Evolutionary conservation across 2,797 vertebrate genomes (phyloP), one percentile per base, ranked within the genome.

Genomic region (Chromobotia macracanthus): DNA sequence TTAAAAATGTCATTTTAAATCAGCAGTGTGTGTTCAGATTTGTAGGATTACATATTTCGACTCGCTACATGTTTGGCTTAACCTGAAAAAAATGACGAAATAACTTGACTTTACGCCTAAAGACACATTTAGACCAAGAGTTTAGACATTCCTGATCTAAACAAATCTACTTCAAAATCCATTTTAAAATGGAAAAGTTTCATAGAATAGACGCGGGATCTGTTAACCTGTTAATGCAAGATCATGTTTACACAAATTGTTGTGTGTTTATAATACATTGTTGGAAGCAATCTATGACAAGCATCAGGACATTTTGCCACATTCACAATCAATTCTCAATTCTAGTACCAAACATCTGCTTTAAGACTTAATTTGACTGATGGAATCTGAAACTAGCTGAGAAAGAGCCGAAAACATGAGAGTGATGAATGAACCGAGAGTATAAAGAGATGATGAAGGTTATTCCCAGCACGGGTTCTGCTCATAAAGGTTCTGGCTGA

Each of bases 401-500:
- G 28, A 18, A 64, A 71, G 58, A 71, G 60, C 67, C 70, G 64
- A 58, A 79, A 72, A 50, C 64, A 69, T 10, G 28, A 56, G 31
- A 23, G 31, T 67, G 61, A 76, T 60, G 53, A 66, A 79, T 65
- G 50, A 69, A 71, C 19, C 7, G 1, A 6, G 18, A 19, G 41
- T 13, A 50, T 46, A 76, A 2, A 41, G 48, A 67, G 53, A 67
- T 79, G 81, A 83, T 76, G 81, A 83, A 80, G 61, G 60, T 25
- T 75, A 63, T 77, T 58, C 79, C 53, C 65, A 71, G 75, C 72
- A 63, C 58, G 84, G 28, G 44, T 50, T 69, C 41, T 64, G 35
- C 55, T 77, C 64, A 79, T 83, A 83, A 85, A 83, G 76, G 9
- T 56, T 77, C 71, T 65, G 38, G 53, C 21, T 70, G 66, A n/a